Percentiles rank a stretch among this genome's conserved stretches.
phyloP scores from a whole-genome alignment of 1,140 invertebrate genomes.

The Helicoverpa zea region DNA sequence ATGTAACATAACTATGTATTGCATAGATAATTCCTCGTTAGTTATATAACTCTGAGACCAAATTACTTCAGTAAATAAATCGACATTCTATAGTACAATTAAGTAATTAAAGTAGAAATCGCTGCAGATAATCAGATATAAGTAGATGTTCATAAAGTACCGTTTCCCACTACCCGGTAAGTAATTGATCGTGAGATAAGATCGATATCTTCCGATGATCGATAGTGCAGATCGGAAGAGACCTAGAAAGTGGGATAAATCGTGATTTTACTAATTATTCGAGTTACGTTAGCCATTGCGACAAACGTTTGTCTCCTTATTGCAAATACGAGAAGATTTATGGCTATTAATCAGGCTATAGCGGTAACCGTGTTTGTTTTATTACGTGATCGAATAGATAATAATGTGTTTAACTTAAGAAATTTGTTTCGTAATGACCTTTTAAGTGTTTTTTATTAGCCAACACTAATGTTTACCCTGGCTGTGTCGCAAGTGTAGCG shows the following conservation, averaged over 20 bases:
- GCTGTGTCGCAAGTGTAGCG: conserved; percentile 48
- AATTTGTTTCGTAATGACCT: conserved; percentile 73
- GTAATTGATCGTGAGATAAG: conserved; percentile 69
- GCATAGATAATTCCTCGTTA: too few species aligned
- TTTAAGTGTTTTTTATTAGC: conserved; percentile 74
- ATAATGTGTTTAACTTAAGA: conserved; percentile 77
- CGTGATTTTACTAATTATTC: conserved; percentile 79
- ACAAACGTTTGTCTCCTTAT: conserved; percentile 76
- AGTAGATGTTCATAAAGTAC: conserved; percentile 52
- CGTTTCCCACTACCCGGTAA: conserved; percentile 64
- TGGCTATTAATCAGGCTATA: conserved; percentile 73
- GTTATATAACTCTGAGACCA: not conserved
- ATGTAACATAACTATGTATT: too few species aligned
- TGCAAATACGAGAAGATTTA: conserved; percentile 75
- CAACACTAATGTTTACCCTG: conserved; percentile 57
- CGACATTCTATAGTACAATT: not conserved
- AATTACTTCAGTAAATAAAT: not conserved
- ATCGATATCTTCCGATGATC: conserved; percentile 73
- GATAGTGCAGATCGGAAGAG: conserved; percentile 71
- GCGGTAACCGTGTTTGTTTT: conserved; percentile 71
- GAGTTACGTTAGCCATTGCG: conserved; percentile 75
- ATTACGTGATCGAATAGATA: conserved; percentile 70
- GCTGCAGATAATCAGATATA: conserved; percentile 33
- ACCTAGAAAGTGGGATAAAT: conserved; percentile 75
- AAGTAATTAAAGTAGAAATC: conserved; percentile 37